Evolutionary conservation across 2,113 vertebrate genomes (phyloP).

Genomic region (Meleagris gallopavo): DNA sequence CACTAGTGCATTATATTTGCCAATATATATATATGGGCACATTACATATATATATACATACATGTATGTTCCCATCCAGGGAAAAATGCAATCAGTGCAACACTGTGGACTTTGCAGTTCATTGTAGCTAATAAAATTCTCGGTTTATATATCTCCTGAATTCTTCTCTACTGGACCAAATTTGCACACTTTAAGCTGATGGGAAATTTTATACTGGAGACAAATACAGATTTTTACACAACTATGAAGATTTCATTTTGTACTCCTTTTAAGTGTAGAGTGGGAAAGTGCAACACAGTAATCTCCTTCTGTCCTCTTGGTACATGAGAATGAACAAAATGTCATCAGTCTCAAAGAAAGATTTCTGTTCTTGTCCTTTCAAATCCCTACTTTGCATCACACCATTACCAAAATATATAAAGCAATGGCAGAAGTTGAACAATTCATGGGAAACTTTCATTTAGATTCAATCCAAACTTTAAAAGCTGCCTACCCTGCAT

Average conservation of each 20-base stretch:
- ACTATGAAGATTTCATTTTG: slow-evolving; percentile 1
- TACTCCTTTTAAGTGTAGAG: background rate
- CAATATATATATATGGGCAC: background rate
- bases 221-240: background rate
- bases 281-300: background rate
- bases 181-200: background rate
- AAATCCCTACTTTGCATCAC: slow-evolving; percentile 23
- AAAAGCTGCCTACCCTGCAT: slow-evolving; percentile 49
- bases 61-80: background rate
- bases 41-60: background rate
- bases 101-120: background rate
- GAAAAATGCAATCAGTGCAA: background rate
- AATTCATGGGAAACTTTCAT: slow-evolving; percentile 27
- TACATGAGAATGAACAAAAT: background rate
- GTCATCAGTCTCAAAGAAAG: slow-evolving; percentile 16
- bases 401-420: slow-evolving; percentile 28
- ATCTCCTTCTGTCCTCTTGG: background rate
- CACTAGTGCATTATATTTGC: background rate
- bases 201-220: background rate
- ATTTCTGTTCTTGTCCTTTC: slow-evolving; percentile 56
- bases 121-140: background rate
- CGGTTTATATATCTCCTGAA: background rate
- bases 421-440: slow-evolving; percentile 32
- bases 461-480: slow-evolving; percentile 44
- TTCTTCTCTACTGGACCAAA: background rate